phyloP scores from a whole-genome alignment of 2,888 invertebrate genomes.

The Calliopum simillimum region DNA sequence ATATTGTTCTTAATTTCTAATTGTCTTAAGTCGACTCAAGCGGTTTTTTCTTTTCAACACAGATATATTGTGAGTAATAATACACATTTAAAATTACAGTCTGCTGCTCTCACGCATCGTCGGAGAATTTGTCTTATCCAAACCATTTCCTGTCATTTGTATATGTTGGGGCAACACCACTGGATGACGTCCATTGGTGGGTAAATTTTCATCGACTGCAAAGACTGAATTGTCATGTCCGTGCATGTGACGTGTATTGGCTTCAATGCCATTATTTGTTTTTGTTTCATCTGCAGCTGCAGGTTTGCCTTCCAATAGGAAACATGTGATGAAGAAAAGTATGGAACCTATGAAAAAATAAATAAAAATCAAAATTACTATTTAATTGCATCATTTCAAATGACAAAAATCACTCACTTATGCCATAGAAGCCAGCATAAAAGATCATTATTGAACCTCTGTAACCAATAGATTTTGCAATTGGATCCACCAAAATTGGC shows the following conservation, averaged over 20 bases:
- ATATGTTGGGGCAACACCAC: conserved; percentile 60
- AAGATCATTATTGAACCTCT: conserved; percentile 87
- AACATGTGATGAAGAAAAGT: conserved; percentile 83
- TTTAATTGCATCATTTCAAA: background rate
- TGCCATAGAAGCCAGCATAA: conserved; percentile 87
- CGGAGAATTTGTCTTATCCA: conserved; percentile 51
- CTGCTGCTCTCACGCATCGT: conserved; percentile 61
- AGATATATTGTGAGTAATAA: too few relatives aligned
- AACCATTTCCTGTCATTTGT: conserved; percentile 55
- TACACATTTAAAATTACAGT: conserved; percentile 51
- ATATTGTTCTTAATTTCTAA: too few relatives aligned
- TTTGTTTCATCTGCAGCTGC: conserved; percentile 38
- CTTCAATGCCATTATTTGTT: conserved; percentile 49
- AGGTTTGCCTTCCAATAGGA: conserved; percentile 78
- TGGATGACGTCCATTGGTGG: conserved; percentile 59
- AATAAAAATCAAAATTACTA: background rate
- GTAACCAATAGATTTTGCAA: conserved; percentile 84
- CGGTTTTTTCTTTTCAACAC: too few relatives aligned
- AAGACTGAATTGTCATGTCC: conserved; percentile 67
- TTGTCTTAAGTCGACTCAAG: too few relatives aligned
- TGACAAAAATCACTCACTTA: conserved; percentile 75
- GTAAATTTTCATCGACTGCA: conserved; percentile 60
- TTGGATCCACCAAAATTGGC: conserved; percentile 88
- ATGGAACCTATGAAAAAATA: conserved; percentile 75
- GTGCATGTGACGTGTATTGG: conserved; percentile 56